Evolutionary conservation across 2,113 vertebrate species (phyloP), one percentile per base, ranked within the genome.

Genomic region (Ageneiosus marmoratus): DNA sequence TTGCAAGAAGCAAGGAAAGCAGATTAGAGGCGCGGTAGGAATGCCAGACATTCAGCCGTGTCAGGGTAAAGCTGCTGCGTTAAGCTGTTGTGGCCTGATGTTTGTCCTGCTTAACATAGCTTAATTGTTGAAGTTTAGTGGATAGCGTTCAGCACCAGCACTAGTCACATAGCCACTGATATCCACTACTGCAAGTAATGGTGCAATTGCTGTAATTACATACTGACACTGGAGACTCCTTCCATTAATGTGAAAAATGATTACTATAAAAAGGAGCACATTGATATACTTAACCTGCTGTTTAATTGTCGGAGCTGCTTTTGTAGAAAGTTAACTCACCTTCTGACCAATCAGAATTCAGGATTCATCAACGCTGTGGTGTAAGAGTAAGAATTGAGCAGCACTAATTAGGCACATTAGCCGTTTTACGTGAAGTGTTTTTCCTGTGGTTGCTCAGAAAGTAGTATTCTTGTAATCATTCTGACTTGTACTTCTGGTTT

Each of bases 1-100:
- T 86, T 86, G 84, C 53, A 69, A 79, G 84, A 81, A 88, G 82
- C 76, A 69, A 69, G 79, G 81, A 88, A 86, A 86, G 87, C 80
- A 86, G 87, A 88, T 88, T 88, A 86, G 50, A 62, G 72, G 51
- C 53, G 70, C 5, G 37, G 44, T 11, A 84, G 87, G 87, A 88
- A 88, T 88, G 84, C 84, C 82, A 87, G 77, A 83, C 83, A 87
- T 83, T 50, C 81, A 65, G 63, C 56, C 41, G 62, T 80, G 73
- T 81, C 67, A 82, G 84, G 78, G 67, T 69, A 86, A 88, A 86
- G 73, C 87, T 70, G 80, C 27, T 48, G 69, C 15, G 18, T 37
- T 86, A 88, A 88, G 84, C 87, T 70, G 74, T 29, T 55, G 13
- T 77, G 50, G 84, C 48, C 73, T 60, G 82, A 82, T 55, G 34